phyloP scores from a whole-genome alignment of 2,797 vertebrate genomes.

The Acridotheres tristis region DNA sequence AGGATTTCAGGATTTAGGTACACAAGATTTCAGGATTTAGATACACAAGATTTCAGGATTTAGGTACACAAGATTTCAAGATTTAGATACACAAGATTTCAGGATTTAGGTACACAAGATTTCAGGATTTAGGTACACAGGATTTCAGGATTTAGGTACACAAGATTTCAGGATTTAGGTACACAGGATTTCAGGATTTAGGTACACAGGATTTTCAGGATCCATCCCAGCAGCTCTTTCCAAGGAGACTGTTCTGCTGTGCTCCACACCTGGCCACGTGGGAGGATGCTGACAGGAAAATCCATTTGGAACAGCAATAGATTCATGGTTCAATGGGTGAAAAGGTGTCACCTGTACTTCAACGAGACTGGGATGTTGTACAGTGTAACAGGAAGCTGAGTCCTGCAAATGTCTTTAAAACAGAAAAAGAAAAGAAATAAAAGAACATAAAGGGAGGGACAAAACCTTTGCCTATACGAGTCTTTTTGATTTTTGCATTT shows the following conservation, averaged over 20 bases:
- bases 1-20: neutral
- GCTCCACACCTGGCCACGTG: neutral
- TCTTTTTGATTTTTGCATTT: neutral
- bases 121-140: neutral
- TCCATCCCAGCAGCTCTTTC: neutral
- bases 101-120: too few species aligned
- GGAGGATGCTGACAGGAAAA: neutral
- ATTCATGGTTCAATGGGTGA: conserved; percentile 10
- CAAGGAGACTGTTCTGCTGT: neutral
- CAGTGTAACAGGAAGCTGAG: neutral
- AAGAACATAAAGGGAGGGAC: neutral
- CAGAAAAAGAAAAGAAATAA: neutral
- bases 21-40: neutral
- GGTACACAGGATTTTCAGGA: too few species aligned
- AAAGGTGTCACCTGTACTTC: conserved; percentile 17
- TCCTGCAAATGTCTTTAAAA: neutral
- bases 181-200: neutral
- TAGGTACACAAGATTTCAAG: neutral
- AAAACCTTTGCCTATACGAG: neutral
- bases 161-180: neutral
- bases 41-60: neutral
- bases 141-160: neutral
- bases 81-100: neutral
- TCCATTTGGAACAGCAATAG: neutral
- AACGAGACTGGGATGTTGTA: neutral